phyloP scores from a whole-genome alignment of 2,797 vertebrate genomes.

The Myotis daubentonii region DNA sequence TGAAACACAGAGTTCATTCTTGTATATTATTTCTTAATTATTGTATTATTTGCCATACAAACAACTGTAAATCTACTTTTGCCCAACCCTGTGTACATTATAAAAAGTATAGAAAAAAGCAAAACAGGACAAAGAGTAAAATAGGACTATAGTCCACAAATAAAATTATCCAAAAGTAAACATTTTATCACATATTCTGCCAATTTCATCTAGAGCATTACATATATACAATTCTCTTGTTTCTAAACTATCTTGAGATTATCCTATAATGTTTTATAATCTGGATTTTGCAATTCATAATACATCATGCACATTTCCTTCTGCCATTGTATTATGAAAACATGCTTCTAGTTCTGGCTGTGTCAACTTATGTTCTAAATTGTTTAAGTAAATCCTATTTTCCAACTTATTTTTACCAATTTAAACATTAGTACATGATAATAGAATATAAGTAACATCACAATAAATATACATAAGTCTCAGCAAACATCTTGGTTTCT shows the following conservation, averaged over 20 bases:
- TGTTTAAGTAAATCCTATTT: slow-evolving; percentile 10
- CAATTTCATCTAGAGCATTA: background rate
- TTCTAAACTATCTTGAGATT: slow-evolving; percentile 1
- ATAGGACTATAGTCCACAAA: background rate
- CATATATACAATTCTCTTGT: background rate
- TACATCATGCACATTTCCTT: background rate
- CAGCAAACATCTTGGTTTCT: background rate
- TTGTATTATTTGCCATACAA: background rate
- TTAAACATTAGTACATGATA: slow-evolving; percentile 32
- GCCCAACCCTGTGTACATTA: background rate
- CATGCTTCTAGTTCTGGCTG: background rate
- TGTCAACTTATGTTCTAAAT: background rate
- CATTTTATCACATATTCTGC: background rate
- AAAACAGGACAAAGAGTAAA: background rate
- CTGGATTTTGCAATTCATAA: background rate
- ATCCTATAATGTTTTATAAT: background rate
- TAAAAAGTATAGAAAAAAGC: slow-evolving; percentile 26
- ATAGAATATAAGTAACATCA: background rate
- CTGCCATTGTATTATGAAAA: background rate
- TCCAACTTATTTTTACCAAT: slow-evolving; percentile 31
- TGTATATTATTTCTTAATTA: background rate
- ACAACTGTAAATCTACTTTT: background rate
- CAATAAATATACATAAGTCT: background rate
- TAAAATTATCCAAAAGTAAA: background rate
- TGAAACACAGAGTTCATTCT: background rate